Evolutionary conservation across 2,888 invertebrate genomes (phyloP).

Genomic region (Rhimphoctona megacephalus): DNA sequence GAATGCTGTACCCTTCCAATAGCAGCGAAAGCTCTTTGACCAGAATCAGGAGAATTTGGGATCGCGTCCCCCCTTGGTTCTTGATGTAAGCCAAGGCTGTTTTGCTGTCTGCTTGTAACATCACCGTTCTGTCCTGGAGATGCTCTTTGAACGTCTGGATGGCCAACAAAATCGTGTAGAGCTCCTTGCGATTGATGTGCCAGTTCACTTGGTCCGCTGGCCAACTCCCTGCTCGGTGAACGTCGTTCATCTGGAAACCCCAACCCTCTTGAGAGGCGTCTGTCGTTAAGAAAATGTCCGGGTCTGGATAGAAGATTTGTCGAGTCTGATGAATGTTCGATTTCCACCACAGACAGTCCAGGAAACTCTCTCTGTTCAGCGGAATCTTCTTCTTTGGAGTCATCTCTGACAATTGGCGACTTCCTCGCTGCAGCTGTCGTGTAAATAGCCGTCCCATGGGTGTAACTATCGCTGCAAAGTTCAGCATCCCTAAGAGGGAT

Average conservation of each 20-base stretch:
- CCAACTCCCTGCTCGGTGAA: neutral
- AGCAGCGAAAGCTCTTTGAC: neutral
- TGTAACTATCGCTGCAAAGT: neutral
- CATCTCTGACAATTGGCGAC: neutral
- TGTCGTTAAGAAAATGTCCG: conserved; percentile 2
- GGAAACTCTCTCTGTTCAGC: neutral
- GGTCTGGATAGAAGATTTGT: neutral
- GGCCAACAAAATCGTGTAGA: conserved; percentile 1
- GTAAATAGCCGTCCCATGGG: too few relatives aligned
- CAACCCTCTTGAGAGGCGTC: neutral
- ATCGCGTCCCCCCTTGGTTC: neutral
- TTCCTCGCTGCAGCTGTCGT: neutral
- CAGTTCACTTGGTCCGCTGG: neutral
- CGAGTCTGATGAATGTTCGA: conserved; percentile 1
- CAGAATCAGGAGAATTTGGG: neutral
- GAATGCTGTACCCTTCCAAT: neutral
- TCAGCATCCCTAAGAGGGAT: neutral
- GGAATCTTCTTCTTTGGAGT: neutral
- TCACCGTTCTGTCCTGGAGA: conserved; percentile 3
- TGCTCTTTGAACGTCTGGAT: conserved; percentile 4
- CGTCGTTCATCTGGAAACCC: neutral
- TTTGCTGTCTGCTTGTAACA: neutral
- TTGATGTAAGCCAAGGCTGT: neutral
- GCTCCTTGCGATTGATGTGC: conserved; percentile 5
- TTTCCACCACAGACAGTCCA: neutral